These are phyloP conservation scores for Pentalonia nigronervosa DNA, from an alignment of 1,140 invertebrate species.

Conservation along the genomic window DNA sequence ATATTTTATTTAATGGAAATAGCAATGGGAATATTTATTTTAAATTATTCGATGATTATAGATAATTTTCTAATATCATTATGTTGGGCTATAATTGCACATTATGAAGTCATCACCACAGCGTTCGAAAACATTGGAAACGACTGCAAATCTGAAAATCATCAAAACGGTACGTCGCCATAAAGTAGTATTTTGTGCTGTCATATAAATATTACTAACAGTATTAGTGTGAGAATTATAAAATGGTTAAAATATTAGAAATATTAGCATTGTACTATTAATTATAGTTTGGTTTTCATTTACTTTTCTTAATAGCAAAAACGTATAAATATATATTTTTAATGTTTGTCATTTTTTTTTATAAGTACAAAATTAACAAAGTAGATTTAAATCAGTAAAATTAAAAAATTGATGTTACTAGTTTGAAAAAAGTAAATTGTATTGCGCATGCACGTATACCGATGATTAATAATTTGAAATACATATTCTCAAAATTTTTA, in stretches of 20 bases:
- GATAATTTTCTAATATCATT: background rate
- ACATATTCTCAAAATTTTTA: no score
- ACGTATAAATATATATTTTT: background rate
- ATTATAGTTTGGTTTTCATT: no score
- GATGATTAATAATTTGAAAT: no score
- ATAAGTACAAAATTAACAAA: background rate
- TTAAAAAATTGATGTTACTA: no score
- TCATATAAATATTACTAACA: background rate
- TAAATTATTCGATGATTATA: background rate
- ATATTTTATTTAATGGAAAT: constrained; percentile 9
- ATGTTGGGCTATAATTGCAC: background rate
- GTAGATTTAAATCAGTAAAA: no score
- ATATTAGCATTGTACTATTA: no score
- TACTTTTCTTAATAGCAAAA: no score
- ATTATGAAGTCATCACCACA: background rate
- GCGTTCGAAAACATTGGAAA: background rate
- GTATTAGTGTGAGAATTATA: no score
- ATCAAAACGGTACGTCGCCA: background rate
- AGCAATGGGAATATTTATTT: background rate
- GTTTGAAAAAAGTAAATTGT: no score
- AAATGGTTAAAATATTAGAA: no score
- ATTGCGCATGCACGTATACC: no score
- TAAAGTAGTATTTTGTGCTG: background rate
- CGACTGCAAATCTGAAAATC: background rate
- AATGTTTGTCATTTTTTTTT: background rate